Percentiles rank a stretch among this genome's conserved stretches.
Evolutionary conservation across 2,797 vertebrate species (phyloP).

Genomic region (Lagodon rhomboides): DNA sequence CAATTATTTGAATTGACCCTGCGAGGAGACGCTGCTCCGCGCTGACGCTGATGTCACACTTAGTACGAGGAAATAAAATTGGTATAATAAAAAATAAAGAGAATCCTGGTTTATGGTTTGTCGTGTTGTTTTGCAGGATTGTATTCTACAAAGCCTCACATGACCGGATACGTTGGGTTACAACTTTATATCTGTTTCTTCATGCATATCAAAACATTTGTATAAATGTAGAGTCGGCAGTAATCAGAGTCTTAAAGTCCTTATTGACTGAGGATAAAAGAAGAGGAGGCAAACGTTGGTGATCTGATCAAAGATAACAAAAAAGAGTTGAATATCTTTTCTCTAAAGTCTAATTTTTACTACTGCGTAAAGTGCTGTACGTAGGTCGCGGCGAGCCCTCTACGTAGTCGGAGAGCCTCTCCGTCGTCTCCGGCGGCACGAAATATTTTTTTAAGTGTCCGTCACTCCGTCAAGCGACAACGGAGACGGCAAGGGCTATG

Average conservation of each 20-base stretch:
- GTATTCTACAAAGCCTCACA: background rate
- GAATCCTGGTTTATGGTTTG: background rate
- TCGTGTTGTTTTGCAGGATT: background rate
- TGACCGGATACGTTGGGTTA: background rate
- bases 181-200: background rate
- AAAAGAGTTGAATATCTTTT: background rate
- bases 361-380: too few species aligned
- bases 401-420: too few species aligned
- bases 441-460: too few species aligned
- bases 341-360: too few species aligned
- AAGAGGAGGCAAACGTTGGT: background rate
- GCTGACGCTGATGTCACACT: slow-evolving; percentile 14
- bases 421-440: too few species aligned
- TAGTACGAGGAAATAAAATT: background rate
- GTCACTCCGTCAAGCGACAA: too few species aligned
- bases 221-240: background rate
- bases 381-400: too few species aligned
- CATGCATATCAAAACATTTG: background rate
- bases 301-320: background rate
- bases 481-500: too few species aligned
- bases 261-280: background rate
- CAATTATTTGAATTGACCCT: slow-evolving; percentile 40
- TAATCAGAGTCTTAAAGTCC: background rate
- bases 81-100: too few species aligned
- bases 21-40: background rate